Evolutionary conservation across 1,140 invertebrate species (phyloP).

Genomic region (Maniola jurtina): DNA sequence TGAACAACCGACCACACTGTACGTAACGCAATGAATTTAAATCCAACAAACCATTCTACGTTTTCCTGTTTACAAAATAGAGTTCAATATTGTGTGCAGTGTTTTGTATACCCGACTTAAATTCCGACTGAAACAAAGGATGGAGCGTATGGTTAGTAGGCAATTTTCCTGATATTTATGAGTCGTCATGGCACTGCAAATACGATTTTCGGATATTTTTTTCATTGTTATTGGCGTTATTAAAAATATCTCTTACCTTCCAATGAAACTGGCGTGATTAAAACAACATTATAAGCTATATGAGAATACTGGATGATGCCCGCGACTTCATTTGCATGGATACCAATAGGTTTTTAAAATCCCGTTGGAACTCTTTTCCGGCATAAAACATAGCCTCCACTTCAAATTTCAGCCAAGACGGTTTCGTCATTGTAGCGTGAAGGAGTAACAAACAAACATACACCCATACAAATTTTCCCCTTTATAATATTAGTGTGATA

Average conservation of each 20-base stretch:
- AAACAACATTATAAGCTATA: no score
- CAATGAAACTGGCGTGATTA: not conserved
- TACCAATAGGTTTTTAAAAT: no score
- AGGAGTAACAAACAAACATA: no score
- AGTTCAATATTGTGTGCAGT: constrained; percentile 21
- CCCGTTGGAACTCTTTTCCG: no score
- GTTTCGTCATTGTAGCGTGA: no score
- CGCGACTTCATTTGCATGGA: no score
- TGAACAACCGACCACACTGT: constrained; percentile 29
- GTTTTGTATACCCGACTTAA: constrained; percentile 20
- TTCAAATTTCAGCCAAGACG: no score
- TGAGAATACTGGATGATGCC: no score
- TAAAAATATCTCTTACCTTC: not conserved
- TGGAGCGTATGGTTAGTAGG: constrained; percentile 33
- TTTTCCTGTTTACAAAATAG: constrained; percentile 31
- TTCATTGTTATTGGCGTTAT: constrained; percentile 16
- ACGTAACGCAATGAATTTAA: constrained; percentile 33
- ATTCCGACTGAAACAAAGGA: constrained; percentile 30
- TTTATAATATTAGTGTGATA: no score
- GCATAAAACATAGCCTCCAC: no score
- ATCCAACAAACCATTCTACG: constrained; percentile 32
- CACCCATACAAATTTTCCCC: no score
- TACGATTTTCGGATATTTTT: constrained; percentile 19
- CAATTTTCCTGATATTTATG: constrained; percentile 35
- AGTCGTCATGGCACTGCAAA: constrained; percentile 23